Evolutionary conservation across 2,113 vertebrate species (phyloP), one percentile per base, ranked within the genome.

Genomic region (Malaclemys terrapin): DNA sequence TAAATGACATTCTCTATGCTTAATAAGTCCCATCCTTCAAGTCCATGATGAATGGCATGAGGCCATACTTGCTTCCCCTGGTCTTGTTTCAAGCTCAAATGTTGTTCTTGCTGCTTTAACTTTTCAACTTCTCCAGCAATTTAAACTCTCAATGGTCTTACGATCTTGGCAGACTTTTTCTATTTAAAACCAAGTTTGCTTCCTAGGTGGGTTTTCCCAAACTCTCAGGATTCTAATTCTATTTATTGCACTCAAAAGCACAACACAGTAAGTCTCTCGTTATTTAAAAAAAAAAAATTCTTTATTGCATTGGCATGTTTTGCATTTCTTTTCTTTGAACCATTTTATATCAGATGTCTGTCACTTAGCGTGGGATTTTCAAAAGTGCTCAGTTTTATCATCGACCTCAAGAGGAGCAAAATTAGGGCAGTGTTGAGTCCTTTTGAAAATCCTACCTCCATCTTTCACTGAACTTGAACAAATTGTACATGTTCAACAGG

Each of bases 81-180:
- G 84, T 89, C 89, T 91, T 78, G 49, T 94, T 96, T 95, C 72
- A 89, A 22, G 89, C 87, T 95, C 88, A 12, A 93, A 16, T 94
- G 97, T 97, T 97, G 88, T 97, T 97, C 97, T 97, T 94, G 89
- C 85, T 80, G 84, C 88, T 97, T 96, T 96, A 90, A 75, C 47
- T 91, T 94, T 96, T 91, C 79, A 87, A 89, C 49, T 95, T 97
- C 82, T 96, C 81, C 88, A 97, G 92, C 95, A 97, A 93, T 88
- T 94, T 93, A 95, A 94, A 19, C 87, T 90, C 93, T 91, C 75
- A 31, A 85, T 85, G 83, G 57, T 89, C 80, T 50, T 93, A 81
- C 84, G 96, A 94, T 95, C 91, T 94, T 91, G 86, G 84, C 83
- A 97, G 82, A 50, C 82, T 94, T 84, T 95, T 96, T 93, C 78